phyloP scores from a whole-genome alignment of 2,888 invertebrate genomes.

The Cheiracanthium punctorium region DNA sequence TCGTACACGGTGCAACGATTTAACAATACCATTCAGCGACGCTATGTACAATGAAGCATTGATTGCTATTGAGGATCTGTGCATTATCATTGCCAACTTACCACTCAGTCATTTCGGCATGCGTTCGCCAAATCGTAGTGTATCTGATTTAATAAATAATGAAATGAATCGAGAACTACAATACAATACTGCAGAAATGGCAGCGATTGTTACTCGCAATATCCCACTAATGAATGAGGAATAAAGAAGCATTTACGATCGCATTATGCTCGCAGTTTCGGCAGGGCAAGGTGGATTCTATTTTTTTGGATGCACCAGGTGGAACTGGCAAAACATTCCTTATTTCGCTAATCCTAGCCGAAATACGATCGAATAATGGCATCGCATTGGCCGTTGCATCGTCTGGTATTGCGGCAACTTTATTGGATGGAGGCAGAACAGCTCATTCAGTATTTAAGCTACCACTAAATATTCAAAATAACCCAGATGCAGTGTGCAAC shows the following conservation, averaged over 20 bases:
- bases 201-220: constrained; percentile 25
- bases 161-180: constrained; percentile 9
- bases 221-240: constrained; percentile 18
- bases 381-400: constrained; percentile 75
- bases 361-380: constrained; percentile 73
- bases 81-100: constrained; percentile 10
- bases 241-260: not conserved
- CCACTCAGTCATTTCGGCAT: not conserved
- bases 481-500: no score
- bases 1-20: constrained; percentile 40
- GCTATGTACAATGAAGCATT: constrained; percentile 29
- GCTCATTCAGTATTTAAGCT: no score
- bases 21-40: constrained; percentile 25
- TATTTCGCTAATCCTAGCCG: constrained; percentile 75
- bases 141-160: not conserved
- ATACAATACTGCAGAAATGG: constrained; percentile 17
- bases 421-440: no score
- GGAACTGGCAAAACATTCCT: constrained; percentile 77
- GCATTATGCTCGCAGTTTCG: not conserved
- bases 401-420: constrained; percentile 73
- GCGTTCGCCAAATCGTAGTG: not conserved
- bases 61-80: constrained; percentile 25
- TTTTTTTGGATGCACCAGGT: constrained; percentile 73
- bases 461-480: no score
- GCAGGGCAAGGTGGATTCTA: not conserved